phyloP scores from a whole-genome alignment of 30 jellyfish, hydroid and myxozoan species.

The Aurelia coerulea region DNA sequence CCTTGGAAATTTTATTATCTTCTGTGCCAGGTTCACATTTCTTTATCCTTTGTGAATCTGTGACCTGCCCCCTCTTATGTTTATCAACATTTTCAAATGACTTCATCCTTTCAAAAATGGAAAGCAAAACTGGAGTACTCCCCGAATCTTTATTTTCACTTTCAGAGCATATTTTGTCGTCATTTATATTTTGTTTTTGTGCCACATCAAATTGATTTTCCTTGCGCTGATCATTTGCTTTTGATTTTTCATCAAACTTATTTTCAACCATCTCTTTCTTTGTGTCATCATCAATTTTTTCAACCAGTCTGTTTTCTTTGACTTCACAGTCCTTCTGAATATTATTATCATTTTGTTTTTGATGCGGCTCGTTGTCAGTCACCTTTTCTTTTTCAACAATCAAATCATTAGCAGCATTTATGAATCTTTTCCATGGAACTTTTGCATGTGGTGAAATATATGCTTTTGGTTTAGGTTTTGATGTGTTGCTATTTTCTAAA shows the following conservation, averaged over 20 bases:
- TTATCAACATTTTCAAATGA: conserved; percentile 39
- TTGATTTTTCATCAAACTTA: no score
- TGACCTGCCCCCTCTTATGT: no score
- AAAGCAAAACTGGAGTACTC: background rate
- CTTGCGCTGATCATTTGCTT: background rate
- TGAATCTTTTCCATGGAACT: conserved; percentile 59
- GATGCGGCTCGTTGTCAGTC: background rate
- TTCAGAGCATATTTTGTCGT: background rate
- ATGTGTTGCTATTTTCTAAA: background rate
- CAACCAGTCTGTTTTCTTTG: background rate
- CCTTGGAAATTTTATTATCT: no score
- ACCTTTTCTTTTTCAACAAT: background rate
- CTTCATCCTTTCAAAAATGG: conserved; percentile 30
- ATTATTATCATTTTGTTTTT: background rate
- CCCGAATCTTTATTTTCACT: background rate
- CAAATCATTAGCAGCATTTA: background rate
- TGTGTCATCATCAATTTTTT: background rate
- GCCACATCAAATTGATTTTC: background rate
- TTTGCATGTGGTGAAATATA: conserved; percentile 69
- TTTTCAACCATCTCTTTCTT: background rate
- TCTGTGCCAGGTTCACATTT: no score
- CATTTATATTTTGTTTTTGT: background rate
- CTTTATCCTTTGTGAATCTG: no score
- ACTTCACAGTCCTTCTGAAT: background rate
- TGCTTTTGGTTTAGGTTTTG: conserved; percentile 43